Conservation (phyloP, 1,140 invertebrate genomes). For the Mya arenaria region DNA sequence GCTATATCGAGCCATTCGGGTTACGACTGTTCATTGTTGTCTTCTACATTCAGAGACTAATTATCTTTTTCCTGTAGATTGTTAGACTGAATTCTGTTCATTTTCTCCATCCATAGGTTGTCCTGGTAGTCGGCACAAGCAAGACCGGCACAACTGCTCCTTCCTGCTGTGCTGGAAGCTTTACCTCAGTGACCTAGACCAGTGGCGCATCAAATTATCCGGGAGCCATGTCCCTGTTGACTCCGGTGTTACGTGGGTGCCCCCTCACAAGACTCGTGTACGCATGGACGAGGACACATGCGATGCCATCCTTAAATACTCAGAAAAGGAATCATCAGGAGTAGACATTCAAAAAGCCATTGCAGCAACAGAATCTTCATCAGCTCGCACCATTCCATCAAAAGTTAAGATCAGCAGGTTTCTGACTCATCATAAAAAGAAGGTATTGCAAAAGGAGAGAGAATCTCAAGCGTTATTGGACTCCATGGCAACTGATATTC, state of each 20-base stretch:
- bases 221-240: conserved; percentile 67
- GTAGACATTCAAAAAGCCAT: conserved; percentile 20
- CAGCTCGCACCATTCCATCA: conserved; percentile 21
- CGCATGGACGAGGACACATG: conserved; percentile 46
- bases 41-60: no score
- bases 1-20: no score
- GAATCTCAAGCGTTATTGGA: background rate
- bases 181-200: conserved; percentile 70
- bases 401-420: conserved; percentile 34
- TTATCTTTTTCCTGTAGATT: no score
- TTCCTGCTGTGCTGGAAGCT: conserved; percentile 74
- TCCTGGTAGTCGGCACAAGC: conserved; percentile 71
- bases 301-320: conserved; percentile 33
- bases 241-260: conserved; percentile 56
- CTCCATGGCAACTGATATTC: background rate
- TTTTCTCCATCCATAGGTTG: conserved; percentile 62
- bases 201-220: conserved; percentile 73
- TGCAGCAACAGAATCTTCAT: background rate
- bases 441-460: background rate
- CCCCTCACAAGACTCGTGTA: conserved; percentile 42
- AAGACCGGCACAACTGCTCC: conserved; percentile 75
- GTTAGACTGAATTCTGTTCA: no score
- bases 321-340: background rate
- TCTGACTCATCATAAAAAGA: background rate
- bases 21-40: no score